A percentile compares a stretch with the other conserved stretches of the same genome.
Conservation (phyloP, 2,113 vertebrate genomes). For the Archocentrus centrarchus region DNA sequence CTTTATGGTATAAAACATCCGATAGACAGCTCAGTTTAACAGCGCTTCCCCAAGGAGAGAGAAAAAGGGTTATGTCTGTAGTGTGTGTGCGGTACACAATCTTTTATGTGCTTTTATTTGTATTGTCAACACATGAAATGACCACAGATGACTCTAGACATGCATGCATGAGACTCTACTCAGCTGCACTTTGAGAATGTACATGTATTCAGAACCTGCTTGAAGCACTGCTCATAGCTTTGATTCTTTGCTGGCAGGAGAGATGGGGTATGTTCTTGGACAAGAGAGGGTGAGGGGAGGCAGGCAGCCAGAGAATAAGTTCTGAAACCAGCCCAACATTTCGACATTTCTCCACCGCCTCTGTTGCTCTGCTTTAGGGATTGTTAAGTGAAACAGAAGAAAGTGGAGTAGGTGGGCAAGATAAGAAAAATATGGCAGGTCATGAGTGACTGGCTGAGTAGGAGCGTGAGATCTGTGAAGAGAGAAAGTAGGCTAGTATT, state of each 20-base stretch:
- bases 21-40: not conserved
- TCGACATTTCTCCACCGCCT: slow-evolving; percentile 45
- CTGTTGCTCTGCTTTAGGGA: slow-evolving; percentile 25
- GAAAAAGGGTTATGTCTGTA: not conserved
- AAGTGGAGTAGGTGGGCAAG: slow-evolving; percentile 8
- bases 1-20: not conserved
- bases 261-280: not conserved
- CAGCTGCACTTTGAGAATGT: slow-evolving; percentile 6
- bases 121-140: slow-evolving; percentile 16
- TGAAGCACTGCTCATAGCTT: slow-evolving; percentile 1
- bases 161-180: not conserved
- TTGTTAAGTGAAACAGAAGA: slow-evolving; percentile 50
- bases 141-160: slow-evolving; percentile 15
- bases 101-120: not conserved
- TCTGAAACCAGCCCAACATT: slow-evolving; percentile 40
- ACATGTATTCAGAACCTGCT: not conserved
- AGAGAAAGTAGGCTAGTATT: not conserved
- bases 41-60: not conserved
- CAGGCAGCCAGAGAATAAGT: not conserved
- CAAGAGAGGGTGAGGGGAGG: not conserved
- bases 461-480: slow-evolving; percentile 2
- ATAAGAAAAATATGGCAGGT: slow-evolving; percentile 24
- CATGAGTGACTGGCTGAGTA: slow-evolving; percentile 21
- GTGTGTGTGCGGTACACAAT: slow-evolving; percentile 6
- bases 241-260: slow-evolving; percentile 28